Evolutionary conservation across 2,888 invertebrate species (phyloP).

Genomic region (Epinotia ramella): DNA sequence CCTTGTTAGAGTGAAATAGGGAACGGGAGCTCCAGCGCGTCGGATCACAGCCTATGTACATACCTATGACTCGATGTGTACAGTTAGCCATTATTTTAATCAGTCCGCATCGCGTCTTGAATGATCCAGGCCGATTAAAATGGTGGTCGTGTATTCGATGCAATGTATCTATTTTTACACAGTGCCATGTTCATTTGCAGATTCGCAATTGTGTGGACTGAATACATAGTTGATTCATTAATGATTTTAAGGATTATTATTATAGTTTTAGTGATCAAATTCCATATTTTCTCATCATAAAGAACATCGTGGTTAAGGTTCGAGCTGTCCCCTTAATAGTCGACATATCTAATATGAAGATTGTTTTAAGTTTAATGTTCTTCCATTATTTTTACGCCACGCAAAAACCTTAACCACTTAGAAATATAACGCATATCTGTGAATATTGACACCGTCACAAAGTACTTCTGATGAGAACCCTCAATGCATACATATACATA

Average conservation of each 20-base stretch:
- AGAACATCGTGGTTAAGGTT: slow-evolving; percentile 34
- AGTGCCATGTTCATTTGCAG: slow-evolving; percentile 44
- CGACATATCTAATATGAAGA: slow-evolving; percentile 14
- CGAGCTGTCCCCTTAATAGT: slow-evolving; percentile 3
- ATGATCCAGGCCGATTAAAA: slow-evolving; percentile 18
- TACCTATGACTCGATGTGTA: slow-evolving; percentile 23
- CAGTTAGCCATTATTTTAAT: slow-evolving; percentile 33
- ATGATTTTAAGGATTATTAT: slow-evolving; percentile 40
- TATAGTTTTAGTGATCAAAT: slow-evolving; percentile 40
- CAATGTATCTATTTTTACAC: slow-evolving; percentile 38
- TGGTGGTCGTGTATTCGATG: slow-evolving; percentile 15
- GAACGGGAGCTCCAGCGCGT: slow-evolving; percentile 32
- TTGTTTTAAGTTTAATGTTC: slow-evolving; percentile 24
- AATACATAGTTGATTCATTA: slow-evolving; percentile 40
- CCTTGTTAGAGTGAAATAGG: slow-evolving; percentile 38
- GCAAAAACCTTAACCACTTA: slow-evolving; percentile 23
- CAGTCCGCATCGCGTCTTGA: slow-evolving; percentile 25
- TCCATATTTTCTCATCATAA: slow-evolving; percentile 20
- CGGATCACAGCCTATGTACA: slow-evolving; percentile 38
- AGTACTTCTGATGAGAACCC: slow-evolving; percentile 13
- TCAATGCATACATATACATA: slow-evolving; percentile 34
- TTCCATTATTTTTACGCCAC: slow-evolving; percentile 32
- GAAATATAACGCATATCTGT: slow-evolving; percentile 12
- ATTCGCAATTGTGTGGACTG: slow-evolving; percentile 44
- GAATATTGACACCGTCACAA: slow-evolving; percentile 30